phyloP scores from a whole-genome alignment of 2,113 vertebrate species.

The Cinclus mexicanus region DNA sequence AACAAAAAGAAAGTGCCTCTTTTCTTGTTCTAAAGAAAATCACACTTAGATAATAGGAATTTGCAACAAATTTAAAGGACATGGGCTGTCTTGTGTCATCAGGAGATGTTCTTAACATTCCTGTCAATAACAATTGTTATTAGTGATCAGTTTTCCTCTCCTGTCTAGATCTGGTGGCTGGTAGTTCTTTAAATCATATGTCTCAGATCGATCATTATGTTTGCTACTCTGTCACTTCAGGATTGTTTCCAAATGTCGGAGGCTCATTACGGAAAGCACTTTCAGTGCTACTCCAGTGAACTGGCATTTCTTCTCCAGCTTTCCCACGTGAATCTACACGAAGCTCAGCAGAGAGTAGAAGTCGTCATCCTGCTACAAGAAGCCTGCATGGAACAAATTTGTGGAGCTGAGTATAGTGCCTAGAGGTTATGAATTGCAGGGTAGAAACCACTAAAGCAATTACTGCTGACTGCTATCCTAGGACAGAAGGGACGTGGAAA shows the following conservation, averaged over 20 bases:
- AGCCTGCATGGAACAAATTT: slow-evolving; percentile 10
- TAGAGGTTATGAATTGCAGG: slow-evolving; percentile 35
- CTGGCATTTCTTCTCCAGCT: neutral
- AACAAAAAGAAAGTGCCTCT: neutral
- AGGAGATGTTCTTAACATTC: neutral
- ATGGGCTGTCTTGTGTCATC: neutral
- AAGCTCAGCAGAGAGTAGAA: slow-evolving; percentile 7
- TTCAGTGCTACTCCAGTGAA: neutral
- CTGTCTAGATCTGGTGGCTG: neutral
- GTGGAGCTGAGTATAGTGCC: slow-evolving; percentile 5
- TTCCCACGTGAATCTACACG: slow-evolving; percentile 14
- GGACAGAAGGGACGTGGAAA: slow-evolving; percentile 47
- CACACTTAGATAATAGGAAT: neutral
- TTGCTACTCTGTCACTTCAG: neutral
- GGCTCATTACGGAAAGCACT: neutral
- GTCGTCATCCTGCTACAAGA: neutral
- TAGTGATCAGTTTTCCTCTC: neutral
- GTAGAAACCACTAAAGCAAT: slow-evolving; percentile 48
- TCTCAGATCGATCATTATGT: neutral
- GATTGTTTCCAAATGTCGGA: neutral
- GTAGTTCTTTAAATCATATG: neutral
- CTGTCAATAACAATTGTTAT: neutral
- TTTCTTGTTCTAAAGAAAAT: slow-evolving; percentile 1
- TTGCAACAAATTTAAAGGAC: neutral
- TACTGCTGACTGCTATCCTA: slow-evolving; percentile 49